Conservation (phyloP, 2,797 vertebrate genomes). For the Lacerta viridis region DNA sequence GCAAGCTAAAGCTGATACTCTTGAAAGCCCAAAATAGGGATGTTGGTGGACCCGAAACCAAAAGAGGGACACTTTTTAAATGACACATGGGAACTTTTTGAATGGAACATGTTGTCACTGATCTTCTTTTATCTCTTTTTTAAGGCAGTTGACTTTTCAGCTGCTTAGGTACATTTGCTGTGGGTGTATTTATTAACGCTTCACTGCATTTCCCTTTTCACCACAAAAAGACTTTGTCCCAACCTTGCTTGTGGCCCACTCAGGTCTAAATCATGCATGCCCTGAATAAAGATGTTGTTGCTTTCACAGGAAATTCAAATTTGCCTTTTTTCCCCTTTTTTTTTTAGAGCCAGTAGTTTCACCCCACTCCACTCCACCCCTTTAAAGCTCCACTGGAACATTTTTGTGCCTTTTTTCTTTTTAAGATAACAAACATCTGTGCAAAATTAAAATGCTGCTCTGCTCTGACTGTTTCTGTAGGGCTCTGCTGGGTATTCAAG, state of each 20-base stretch:
- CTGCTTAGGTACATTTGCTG: background rate
- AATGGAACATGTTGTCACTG: background rate
- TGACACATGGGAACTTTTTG: background rate
- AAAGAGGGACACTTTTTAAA: background rate
- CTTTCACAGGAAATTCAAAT: background rate
- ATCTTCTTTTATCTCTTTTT: background rate
- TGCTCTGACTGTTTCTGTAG: background rate
- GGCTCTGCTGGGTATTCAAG: too few relatives aligned
- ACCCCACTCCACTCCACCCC: too few relatives aligned
- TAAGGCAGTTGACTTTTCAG: background rate
- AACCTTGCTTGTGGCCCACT: slow-evolving; percentile 1
- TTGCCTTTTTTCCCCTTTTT: background rate
- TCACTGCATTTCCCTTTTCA: background rate
- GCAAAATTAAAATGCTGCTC: background rate
- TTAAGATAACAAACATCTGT: background rate
- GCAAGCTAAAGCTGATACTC: background rate
- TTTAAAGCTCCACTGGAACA: slow-evolving; percentile 1
- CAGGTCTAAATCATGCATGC: background rate
- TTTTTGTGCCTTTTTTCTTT: background rate
- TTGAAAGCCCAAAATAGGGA: too few relatives aligned
- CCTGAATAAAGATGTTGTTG: background rate
- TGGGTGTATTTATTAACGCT: background rate
- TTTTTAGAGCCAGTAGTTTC: background rate
- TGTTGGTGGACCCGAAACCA: background rate
- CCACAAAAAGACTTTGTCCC: background rate